phyloP scores from a whole-genome alignment of 1,140 invertebrate genomes.

The Brachionus rubens region DNA sequence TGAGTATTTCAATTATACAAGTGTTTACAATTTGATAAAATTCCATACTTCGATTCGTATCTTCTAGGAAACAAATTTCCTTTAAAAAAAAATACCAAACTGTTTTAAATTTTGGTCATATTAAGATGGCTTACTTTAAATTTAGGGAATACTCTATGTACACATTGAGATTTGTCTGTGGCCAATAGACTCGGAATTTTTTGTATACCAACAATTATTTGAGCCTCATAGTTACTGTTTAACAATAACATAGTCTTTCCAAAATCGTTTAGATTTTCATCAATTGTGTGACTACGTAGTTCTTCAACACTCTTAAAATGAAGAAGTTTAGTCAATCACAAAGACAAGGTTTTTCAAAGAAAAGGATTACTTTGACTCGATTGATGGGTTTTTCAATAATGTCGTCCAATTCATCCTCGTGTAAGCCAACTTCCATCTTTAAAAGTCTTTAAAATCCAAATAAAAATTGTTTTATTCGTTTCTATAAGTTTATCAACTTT shows the following conservation, averaged over 20 bases:
- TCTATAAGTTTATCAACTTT: too few species aligned
- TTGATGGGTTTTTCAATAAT: conserved; percentile 40
- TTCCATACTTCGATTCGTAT: neutral
- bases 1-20: neutral
- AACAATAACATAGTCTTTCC: conserved; percentile 25
- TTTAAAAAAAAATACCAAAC: conserved; percentile 2
- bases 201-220: conserved; percentile 23
- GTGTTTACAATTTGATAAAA: conserved; percentile 25
- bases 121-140: conserved; percentile 14
- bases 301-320: conserved; percentile 33
- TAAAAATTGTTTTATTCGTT: too few species aligned
- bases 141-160: conserved; percentile 31
- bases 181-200: neutral
- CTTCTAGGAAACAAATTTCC: conserved; percentile 25
- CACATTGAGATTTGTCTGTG: neutral
- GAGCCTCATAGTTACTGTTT: conserved; percentile 32
- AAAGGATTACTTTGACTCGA: neutral
- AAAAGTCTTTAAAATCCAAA: too few species aligned
- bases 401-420: conserved; percentile 21
- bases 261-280: conserved; percentile 39
- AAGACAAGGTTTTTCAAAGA: neutral
- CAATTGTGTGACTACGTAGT: conserved; percentile 10
- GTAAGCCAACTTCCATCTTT: conserved; percentile 7
- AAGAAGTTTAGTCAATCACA: neutral
- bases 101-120: neutral